phyloP scores from a whole-genome alignment of 2,797 vertebrate genomes.

The Acestrorhynchus altus region DNA sequence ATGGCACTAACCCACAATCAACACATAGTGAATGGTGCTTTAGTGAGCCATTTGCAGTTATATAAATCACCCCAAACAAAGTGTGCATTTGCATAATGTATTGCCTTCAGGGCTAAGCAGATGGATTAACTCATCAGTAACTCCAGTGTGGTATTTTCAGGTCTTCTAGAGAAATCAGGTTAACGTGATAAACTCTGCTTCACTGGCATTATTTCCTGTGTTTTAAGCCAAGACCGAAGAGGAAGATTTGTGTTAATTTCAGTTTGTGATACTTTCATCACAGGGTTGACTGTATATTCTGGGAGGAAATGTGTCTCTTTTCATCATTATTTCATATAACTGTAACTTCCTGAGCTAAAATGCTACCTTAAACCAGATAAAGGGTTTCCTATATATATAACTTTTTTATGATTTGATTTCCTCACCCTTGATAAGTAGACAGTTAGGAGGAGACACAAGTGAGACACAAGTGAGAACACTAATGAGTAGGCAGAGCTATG shows the following conservation, averaged over 20 bases:
- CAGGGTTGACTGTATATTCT: neutral
- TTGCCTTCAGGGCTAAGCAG: conserved; percentile 41
- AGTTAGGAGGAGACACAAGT: too few relatives aligned
- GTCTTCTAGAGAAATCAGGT: conserved; percentile 48
- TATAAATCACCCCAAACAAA: conserved; percentile 49
- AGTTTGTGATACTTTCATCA: conserved; percentile 36
- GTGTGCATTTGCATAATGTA: conserved; percentile 57
- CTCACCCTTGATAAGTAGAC: too few relatives aligned
- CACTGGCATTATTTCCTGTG: conserved; percentile 7
- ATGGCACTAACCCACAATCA: conserved; percentile 30
- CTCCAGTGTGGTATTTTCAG: conserved; percentile 45
- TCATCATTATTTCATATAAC: conserved; percentile 6
- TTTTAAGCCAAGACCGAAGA: conserved; percentile 34
- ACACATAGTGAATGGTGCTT: conserved; percentile 31
- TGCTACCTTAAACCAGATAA: neutral
- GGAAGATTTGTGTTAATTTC: conserved; percentile 27
- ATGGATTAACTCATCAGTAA: conserved; percentile 49
- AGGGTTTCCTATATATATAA: too few relatives aligned
- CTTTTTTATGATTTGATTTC: too few relatives aligned
- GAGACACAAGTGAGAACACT: too few relatives aligned
- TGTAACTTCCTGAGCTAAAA: neutral
- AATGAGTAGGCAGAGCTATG: too few relatives aligned
- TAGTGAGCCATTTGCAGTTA: conserved; percentile 46
- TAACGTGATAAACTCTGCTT: conserved; percentile 35
- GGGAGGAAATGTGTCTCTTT: neutral